These are phyloP conservation scores for Piaya cayana DNA, from an alignment of 2,113 vertebrate species.

Conservation along the genomic window DNA sequence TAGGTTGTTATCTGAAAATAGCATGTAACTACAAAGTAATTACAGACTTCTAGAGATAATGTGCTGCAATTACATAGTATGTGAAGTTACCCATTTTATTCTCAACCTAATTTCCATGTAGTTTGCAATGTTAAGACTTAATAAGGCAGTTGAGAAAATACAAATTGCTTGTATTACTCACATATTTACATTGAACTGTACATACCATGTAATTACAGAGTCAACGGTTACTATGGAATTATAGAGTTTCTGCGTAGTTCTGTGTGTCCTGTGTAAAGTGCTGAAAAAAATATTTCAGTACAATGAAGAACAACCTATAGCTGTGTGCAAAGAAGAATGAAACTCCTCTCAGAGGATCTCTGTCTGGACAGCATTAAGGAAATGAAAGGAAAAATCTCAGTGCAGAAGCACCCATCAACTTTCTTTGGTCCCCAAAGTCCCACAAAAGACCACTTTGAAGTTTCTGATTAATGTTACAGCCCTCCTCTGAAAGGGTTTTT, in stretches of 20 bases:
- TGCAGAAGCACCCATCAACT: not conserved
- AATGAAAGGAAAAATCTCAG: not conserved
- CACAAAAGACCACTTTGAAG: not conserved
- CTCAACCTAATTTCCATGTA: constrained; percentile 60
- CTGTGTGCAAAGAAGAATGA: not conserved
- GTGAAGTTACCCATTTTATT: constrained; percentile 62
- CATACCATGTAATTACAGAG: constrained; percentile 50
- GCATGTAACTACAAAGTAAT: constrained; percentile 48
- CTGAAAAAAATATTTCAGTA: not conserved
- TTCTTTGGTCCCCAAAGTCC: not conserved
- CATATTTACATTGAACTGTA: constrained; percentile 39
- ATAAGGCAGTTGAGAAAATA: constrained; percentile 44
- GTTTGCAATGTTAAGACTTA: constrained; percentile 62
- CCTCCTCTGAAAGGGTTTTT: not conserved
- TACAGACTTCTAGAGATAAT: constrained; percentile 50
- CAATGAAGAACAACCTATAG: not conserved
- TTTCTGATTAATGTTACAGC: not conserved
- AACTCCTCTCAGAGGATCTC: not conserved
- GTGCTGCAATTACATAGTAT: not conserved
- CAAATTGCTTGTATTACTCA: constrained; percentile 51
- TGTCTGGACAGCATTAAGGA: not conserved
- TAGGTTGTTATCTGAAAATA: constrained; percentile 32
- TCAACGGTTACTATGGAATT: constrained; percentile 37
- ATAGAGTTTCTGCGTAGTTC: constrained; percentile 5
- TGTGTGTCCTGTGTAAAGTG: not conserved